A percentile compares a stretch with the other conserved stretches of the same genome.
These are phyloP conservation scores for Leptopilina myrica DNA, from an alignment of 2,888 invertebrate species.

Conservation along the genomic window DNA sequence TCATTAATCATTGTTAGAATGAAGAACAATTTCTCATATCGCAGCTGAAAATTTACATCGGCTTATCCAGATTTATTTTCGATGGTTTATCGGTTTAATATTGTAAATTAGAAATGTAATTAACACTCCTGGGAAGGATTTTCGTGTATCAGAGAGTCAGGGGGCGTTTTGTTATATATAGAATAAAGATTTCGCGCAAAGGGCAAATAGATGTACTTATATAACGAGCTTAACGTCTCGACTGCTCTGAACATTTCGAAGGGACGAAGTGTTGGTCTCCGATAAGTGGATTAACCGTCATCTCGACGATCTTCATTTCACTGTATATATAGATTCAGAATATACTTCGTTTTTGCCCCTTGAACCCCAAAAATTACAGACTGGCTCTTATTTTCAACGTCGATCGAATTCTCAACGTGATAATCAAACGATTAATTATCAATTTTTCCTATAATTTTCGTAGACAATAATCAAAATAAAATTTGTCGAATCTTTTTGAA, in stretches of 20 bases:
- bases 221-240: constrained; percentile 53
- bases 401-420: neutral
- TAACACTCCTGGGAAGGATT: too few relatives aligned
- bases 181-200: constrained; percentile 48
- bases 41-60: too few relatives aligned
- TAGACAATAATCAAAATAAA: too few relatives aligned
- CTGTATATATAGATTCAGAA: constrained; percentile 42
- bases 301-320: constrained; percentile 56
- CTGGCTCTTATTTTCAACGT: neutral
- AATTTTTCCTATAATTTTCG: too few relatives aligned
- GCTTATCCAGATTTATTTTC: too few relatives aligned
- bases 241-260: constrained; percentile 20
- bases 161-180: too few relatives aligned
- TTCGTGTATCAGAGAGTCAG: too few relatives aligned
- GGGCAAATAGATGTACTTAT: constrained; percentile 54
- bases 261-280: constrained; percentile 48
- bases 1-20: too few relatives aligned
- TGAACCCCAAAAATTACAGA: constrained; percentile 23
- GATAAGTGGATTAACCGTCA: constrained; percentile 67
- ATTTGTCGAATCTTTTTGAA: too few relatives aligned
- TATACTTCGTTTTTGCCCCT: constrained; percentile 1
- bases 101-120: too few relatives aligned
- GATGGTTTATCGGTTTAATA: neutral
- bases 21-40: too few relatives aligned
- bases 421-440: too few relatives aligned